These are phyloP conservation scores for Thalassoma bifasciatum DNA, from an alignment of 2,113 vertebrate genomes.

Conservation along the genomic window DNA sequence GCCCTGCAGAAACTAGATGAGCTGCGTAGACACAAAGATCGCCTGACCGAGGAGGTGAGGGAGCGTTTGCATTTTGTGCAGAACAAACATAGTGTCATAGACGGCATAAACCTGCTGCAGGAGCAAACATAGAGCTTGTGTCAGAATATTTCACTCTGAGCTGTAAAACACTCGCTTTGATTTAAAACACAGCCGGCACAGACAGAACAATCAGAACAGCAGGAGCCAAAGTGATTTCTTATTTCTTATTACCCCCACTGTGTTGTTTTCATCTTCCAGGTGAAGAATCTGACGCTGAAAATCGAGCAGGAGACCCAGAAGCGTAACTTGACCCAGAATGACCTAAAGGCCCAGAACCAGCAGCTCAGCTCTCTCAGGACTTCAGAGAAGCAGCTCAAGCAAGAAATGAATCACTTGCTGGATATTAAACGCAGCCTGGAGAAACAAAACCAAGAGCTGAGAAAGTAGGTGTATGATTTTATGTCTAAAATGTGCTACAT, in stretches of 20 bases:
- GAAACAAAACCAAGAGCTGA: conserved; percentile 96
- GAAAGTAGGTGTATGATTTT: conserved; percentile 84
- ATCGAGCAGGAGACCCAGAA: conserved; percentile 98
- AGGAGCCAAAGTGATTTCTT: background rate
- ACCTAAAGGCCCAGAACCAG: conserved; percentile 96
- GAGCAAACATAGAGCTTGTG: background rate
- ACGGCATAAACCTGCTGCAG: conserved; percentile 16
- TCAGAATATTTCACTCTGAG: background rate
- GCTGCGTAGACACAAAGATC: conserved; percentile 91
- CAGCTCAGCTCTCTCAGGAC: conserved; percentile 92
- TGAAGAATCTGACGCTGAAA: conserved; percentile 95
- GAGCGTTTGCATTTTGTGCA: conserved; percentile 9
- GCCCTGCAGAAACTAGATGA: conserved; percentile 95
- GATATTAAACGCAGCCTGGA: conserved; percentile 95
- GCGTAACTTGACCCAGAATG: conserved; percentile 94
- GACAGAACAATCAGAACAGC: too few species aligned
- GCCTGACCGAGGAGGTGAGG: conserved; percentile 91
- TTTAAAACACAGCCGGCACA: too few species aligned
- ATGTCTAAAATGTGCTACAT: background rate
- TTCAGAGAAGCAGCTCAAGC: conserved; percentile 97
- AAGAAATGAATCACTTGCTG: conserved; percentile 95
- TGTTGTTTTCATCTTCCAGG: conserved; percentile 79
- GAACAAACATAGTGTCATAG: background rate
- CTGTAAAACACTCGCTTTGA: background rate
- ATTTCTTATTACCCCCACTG: background rate